phyloP scores from a whole-genome alignment of 2,797 vertebrate genomes.

The Pelodytes ibericus region DNA sequence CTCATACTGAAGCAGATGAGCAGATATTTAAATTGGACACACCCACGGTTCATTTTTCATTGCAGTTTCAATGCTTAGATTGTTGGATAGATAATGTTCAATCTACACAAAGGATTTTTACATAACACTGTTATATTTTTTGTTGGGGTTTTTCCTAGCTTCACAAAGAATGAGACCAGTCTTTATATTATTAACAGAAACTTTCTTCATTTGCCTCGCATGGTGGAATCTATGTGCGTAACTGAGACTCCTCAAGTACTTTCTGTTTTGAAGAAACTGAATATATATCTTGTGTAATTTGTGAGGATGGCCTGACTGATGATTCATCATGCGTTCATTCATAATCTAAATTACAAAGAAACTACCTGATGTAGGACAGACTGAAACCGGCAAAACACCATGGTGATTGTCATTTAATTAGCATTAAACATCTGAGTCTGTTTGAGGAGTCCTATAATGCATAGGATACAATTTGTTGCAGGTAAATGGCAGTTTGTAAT shows the following conservation, averaged over 20 bases:
- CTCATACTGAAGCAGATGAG: too few relatives aligned
- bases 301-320: background rate
- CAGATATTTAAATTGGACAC: too few relatives aligned
- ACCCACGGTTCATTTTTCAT: background rate
- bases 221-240: background rate
- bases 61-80: background rate
- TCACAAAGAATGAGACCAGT: background rate
- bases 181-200: background rate
- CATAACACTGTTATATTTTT: background rate
- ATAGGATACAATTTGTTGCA: too few relatives aligned
- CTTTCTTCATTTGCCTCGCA: background rate
- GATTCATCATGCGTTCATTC: background rate
- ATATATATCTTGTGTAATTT: background rate
- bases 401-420: background rate
- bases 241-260: background rate
- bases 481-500: too few relatives aligned
- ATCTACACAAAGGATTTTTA: background rate
- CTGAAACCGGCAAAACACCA: background rate
- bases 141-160: background rate
- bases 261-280: conserved; percentile 1
- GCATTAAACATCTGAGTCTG: background rate
- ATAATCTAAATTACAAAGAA: background rate
- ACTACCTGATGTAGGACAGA: background rate
- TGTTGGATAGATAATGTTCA: background rate
- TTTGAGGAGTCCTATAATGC: too few relatives aligned